Base-by-base conservation (phyloP, 2,888 invertebrate species). In the Xestia rhomboidea region DNA sequence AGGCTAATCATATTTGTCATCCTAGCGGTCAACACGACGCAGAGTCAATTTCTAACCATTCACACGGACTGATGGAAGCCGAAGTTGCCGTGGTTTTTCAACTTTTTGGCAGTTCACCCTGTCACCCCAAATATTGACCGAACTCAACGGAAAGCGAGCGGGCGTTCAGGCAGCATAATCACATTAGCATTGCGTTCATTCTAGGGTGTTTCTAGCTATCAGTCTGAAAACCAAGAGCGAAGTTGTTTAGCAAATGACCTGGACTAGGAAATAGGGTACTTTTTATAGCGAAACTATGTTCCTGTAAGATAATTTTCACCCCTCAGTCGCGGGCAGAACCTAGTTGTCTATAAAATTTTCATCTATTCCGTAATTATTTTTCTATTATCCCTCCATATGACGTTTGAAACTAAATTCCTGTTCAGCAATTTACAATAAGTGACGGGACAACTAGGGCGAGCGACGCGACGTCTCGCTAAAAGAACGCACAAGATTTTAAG, bases 401-500 rank as follows among this genome's bases (percentile, higher is more conserved):
- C 67, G 70, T 76, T 75, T 75, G 73, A 57, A 54, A 57, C n/a
- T 70, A 38, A 64, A 73, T 74, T 68, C 74, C 64, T 34, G 51
- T 77, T 64, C 67, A 84, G 77, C 74, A 73, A 81, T 88, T 87
- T 81, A 78, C 76, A 77, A 75, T 88, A 85, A 85, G 85, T 83
- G 85, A 77, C 76, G 46, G 51, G 73, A 76, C 68, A 44, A 66
- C 77, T 72, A 63, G 66, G 46, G 64, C 11, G n/a, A 34, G n/a
- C 60, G 67, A 46, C 63, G n/a, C 60, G 67, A 46, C 63, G 46
- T 51, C 13, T n/a, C 66, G 81, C 70, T 71, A 83, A 66, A 77
- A 77, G 79, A 87, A 87, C 83, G 81, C 79, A 87, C 83, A 82
- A 80, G 70, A 85, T 80, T 74, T 84, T 77, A 85, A 85, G 81